Percentiles rank a stretch among this genome's conserved stretches.
Evolutionary conservation across 2,888 invertebrate genomes (phyloP).

Genomic region (Microdon myrmicae): DNA sequence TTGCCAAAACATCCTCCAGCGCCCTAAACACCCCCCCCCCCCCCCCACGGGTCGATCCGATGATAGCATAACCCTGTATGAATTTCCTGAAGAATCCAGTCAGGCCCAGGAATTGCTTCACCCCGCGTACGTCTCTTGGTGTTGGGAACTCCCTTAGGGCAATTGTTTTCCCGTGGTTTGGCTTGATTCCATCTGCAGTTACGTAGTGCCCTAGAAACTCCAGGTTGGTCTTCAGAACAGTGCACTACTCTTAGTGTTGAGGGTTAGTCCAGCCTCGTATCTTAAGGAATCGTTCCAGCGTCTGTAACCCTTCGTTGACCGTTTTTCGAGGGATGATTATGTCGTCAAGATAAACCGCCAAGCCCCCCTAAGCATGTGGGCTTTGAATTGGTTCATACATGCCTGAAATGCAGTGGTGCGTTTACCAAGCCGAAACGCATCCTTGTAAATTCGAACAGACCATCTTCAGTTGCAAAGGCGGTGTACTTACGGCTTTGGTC

Average conservation of each 20-base stretch:
- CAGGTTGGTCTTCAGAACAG: not conserved
- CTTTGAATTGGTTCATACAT: not conserved
- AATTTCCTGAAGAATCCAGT: slow-evolving; percentile 9
- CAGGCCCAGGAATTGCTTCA: slow-evolving; percentile 3
- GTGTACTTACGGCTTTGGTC: slow-evolving; percentile 43
- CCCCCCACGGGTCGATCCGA: too few relatives aligned
- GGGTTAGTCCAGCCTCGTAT: not conserved
- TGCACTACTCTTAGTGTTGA: not conserved
- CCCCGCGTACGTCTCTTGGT: not conserved
- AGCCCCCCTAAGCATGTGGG: not conserved
- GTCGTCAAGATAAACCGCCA: slow-evolving; percentile 15
- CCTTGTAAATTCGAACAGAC: slow-evolving; percentile 43
- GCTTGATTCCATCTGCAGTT: not conserved
- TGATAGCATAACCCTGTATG: not conserved
- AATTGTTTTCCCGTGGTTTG: not conserved
- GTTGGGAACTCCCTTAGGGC: not conserved
- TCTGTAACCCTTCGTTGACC: slow-evolving; percentile 6
- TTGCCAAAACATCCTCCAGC: not conserved
- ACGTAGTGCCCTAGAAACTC: slow-evolving; percentile 6
- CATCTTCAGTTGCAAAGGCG: slow-evolving; percentile 44
- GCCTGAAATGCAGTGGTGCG: slow-evolving; percentile 30
- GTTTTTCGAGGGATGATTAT: slow-evolving; percentile 14
- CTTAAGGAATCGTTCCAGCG: too few relatives aligned
- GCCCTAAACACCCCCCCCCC: too few relatives aligned
- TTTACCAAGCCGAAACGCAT: slow-evolving; percentile 50